Evolutionary conservation across 2,888 invertebrate species (phyloP).

Genomic region (Habroteleia sp.): DNA sequence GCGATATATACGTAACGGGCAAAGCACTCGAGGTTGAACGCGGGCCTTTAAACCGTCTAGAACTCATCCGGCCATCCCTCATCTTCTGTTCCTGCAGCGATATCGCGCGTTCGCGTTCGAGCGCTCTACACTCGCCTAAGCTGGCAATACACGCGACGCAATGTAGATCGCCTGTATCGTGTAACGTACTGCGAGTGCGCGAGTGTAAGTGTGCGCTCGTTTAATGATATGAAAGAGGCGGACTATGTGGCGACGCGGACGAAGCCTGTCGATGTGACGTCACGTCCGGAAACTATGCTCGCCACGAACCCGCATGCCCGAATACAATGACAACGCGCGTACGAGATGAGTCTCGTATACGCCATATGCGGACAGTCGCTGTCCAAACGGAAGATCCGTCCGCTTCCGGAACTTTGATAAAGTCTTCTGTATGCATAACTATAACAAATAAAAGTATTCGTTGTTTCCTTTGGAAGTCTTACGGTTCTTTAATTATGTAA

Average conservation of each 20-base stretch:
- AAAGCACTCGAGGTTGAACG: slow-evolving; percentile 50
- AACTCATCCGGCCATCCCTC: slow-evolving; percentile 70
- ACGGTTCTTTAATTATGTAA: slow-evolving; percentile 10
- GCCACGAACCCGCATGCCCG: slow-evolving; percentile 51
- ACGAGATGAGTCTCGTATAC: slow-evolving; percentile 43
- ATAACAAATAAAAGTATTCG: neutral
- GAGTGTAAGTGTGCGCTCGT: slow-evolving; percentile 5
- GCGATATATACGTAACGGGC: slow-evolving; percentile 39
- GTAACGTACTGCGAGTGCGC: slow-evolving; percentile 1
- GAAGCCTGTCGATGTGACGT: slow-evolving; percentile 64
- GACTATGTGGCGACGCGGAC: slow-evolving; percentile 46
- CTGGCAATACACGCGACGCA: neutral
- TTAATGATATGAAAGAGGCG: slow-evolving; percentile 55
- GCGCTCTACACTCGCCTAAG: slow-evolving; percentile 6
- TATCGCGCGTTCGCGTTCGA: slow-evolving; percentile 43
- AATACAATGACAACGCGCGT: slow-evolving; percentile 33
- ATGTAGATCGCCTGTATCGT: slow-evolving; percentile 4
- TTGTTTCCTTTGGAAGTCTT: neutral
- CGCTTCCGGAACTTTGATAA: slow-evolving; percentile 54
- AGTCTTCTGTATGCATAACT: slow-evolving; percentile 11
- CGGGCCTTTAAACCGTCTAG: slow-evolving; percentile 70
- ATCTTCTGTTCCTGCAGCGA: slow-evolving; percentile 65
- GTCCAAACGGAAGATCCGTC: slow-evolving; percentile 51
- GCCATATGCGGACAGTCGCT: slow-evolving; percentile 29
- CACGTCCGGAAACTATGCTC: slow-evolving; percentile 66